Evolutionary conservation across 1,140 invertebrate species (phyloP).

Genomic region (Drosophila carrolli): DNA sequence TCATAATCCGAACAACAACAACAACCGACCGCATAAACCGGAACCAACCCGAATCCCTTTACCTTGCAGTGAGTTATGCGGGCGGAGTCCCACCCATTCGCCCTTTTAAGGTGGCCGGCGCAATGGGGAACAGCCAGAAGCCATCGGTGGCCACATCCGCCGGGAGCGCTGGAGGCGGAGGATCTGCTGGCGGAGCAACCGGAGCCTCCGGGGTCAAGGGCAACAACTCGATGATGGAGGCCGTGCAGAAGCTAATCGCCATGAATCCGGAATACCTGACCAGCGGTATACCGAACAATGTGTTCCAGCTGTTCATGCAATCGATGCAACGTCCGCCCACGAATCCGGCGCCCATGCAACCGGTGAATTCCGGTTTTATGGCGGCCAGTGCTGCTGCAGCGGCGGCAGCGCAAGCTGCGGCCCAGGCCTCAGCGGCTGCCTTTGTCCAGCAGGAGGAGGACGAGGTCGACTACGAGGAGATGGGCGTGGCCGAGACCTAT

Average conservation of each 20-base stretch:
- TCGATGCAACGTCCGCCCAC: slow-evolving; percentile 38
- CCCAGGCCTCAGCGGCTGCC: slow-evolving; percentile 27
- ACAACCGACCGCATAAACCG: slow-evolving; percentile 1
- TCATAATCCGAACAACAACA: slow-evolving; percentile 8
- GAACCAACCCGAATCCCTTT: slow-evolving; percentile 20
- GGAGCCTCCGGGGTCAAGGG: slow-evolving; percentile 47
- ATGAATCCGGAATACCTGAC: slow-evolving; percentile 81
- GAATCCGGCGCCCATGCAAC: background rate
- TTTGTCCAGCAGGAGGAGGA: slow-evolving; percentile 89
- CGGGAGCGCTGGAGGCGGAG: slow-evolving; percentile 1
- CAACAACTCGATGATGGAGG: slow-evolving; percentile 82
- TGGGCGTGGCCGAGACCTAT: slow-evolving; percentile 99
- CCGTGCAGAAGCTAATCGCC: slow-evolving; percentile 74
- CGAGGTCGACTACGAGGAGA: slow-evolving; percentile 97
- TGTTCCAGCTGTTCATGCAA: slow-evolving; percentile 85
- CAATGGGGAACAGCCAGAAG: background rate
- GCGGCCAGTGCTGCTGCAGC: slow-evolving; percentile 22
- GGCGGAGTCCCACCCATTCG: slow-evolving; percentile 38
- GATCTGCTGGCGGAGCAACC: background rate
- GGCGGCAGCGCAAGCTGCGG: slow-evolving; percentile 23
- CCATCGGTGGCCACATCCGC: slow-evolving; percentile 9
- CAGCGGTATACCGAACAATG: slow-evolving; percentile 83
- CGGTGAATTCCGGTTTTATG: background rate
- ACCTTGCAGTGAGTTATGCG: slow-evolving; percentile 68
- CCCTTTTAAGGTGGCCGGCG: slow-evolving; percentile 24